These are phyloP conservation scores for Anguilla anguilla DNA, from an alignment of 2,797 vertebrate species.

Conservation along the genomic window DNA sequence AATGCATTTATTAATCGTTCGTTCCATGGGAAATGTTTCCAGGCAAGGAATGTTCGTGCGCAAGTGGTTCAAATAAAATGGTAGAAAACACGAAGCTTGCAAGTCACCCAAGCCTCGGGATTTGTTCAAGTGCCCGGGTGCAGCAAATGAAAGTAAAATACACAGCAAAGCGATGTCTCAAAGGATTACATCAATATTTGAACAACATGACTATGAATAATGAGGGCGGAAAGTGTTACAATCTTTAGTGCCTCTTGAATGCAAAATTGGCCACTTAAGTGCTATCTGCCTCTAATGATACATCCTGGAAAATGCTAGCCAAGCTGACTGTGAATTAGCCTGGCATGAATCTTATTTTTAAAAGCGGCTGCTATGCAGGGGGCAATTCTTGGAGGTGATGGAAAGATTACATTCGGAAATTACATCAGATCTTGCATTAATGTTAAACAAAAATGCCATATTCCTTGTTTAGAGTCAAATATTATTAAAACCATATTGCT, in stretches of 20 bases:
- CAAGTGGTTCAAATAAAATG: slow-evolving; percentile 52
- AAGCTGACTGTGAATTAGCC: slow-evolving; percentile 71
- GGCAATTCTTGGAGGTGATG: neutral
- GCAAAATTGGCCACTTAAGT: slow-evolving; percentile 72
- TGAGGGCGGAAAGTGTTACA: slow-evolving; percentile 67
- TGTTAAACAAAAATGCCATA: slow-evolving; percentile 16
- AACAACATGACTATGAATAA: slow-evolving; percentile 83
- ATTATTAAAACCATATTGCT: neutral
- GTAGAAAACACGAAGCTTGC: slow-evolving; percentile 65
- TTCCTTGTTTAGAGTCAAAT: neutral
- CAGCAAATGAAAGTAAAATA: slow-evolving; percentile 71
- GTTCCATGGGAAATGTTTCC: slow-evolving; percentile 10
- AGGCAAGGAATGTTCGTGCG: slow-evolving; percentile 45
- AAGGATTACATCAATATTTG: slow-evolving; percentile 85
- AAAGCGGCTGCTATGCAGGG: neutral
- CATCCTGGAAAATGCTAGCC: slow-evolving; percentile 56
- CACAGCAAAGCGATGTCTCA: slow-evolving; percentile 72
- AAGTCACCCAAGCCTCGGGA: slow-evolving; percentile 70
- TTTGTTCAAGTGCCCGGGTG: slow-evolving; percentile 70
- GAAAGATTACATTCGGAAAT: neutral
- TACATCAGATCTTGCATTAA: neutral
- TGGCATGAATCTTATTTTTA: slow-evolving; percentile 70
- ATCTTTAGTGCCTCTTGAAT: slow-evolving; percentile 73
- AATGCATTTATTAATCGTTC: slow-evolving; percentile 51
- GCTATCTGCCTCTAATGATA: slow-evolving; percentile 71